Evolutionary conservation across 92 coral and sea anemone species (phyloP).

Genomic region (Epizoanthus ramosus): DNA sequence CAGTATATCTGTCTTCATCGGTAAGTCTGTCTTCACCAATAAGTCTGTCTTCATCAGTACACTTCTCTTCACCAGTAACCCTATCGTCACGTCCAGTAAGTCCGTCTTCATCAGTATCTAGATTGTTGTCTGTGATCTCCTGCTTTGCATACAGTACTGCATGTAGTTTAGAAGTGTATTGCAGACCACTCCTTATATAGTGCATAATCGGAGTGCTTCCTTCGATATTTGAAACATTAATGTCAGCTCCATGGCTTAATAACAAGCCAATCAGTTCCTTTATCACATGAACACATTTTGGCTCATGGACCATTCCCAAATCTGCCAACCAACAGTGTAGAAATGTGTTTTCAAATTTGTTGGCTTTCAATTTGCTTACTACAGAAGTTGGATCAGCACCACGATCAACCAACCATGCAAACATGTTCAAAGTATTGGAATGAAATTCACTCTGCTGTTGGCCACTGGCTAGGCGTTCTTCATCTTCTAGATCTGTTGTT

Average conservation of each 20-base stretch:
- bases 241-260: slow-evolving; percentile 17
- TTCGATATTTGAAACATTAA: neutral
- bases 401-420: slow-evolving; percentile 4
- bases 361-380: neutral
- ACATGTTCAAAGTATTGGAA: slow-evolving; percentile 16
- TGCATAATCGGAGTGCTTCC: neutral
- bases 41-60: neutral
- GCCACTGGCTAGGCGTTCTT: neutral
- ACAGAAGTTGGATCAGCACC: neutral
- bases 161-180: neutral
- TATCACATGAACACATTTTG: neutral
- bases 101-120: no score
- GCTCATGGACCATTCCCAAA: neutral
- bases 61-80: no score
- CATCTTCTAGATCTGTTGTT: neutral
- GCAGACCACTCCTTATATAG: neutral
- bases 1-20: no score
- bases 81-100: no score
- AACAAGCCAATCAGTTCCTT: slow-evolving; percentile 5
- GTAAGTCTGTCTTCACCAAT: neutral
- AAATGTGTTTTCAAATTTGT: neutral
- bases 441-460: neutral
- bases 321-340: neutral
- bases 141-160: neutral
- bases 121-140: no score